phyloP scores from a whole-genome alignment of 2,113 vertebrate species.

The Entomyzon cyanotis region DNA sequence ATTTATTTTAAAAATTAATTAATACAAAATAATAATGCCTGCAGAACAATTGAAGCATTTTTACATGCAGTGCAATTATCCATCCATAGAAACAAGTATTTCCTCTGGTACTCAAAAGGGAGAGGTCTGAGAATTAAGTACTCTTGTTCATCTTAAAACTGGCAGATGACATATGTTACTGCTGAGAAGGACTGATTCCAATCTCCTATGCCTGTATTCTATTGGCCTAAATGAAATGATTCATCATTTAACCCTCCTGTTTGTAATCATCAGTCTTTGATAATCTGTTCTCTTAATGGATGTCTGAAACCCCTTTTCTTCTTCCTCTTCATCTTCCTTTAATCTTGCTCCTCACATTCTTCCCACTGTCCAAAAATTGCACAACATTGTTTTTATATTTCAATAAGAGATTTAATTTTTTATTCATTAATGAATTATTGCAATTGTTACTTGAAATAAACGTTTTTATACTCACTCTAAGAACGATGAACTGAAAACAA shows the following conservation, averaged over 20 bases:
- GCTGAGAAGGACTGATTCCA: background rate
- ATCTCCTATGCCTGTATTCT: background rate
- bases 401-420: background rate
- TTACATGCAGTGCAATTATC: background rate
- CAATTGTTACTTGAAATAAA: background rate
- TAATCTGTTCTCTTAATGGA: background rate
- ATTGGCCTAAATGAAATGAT: background rate
- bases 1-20: background rate
- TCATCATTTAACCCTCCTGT: background rate
- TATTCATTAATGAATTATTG: background rate
- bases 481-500: background rate
- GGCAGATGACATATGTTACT: background rate
- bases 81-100: background rate
- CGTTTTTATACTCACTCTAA: background rate
- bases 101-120: background rate
- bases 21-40: background rate
- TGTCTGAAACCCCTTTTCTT: background rate
- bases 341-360: background rate
- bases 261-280: background rate
- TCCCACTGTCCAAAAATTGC: background rate
- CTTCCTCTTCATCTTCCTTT: background rate
- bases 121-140: background rate
- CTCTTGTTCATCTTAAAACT: background rate
- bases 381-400: background rate
- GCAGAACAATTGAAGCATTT: background rate